Evolutionary conservation across 2,113 vertebrate species (phyloP).

Genomic region (Thryonomys swinderianus): DNA sequence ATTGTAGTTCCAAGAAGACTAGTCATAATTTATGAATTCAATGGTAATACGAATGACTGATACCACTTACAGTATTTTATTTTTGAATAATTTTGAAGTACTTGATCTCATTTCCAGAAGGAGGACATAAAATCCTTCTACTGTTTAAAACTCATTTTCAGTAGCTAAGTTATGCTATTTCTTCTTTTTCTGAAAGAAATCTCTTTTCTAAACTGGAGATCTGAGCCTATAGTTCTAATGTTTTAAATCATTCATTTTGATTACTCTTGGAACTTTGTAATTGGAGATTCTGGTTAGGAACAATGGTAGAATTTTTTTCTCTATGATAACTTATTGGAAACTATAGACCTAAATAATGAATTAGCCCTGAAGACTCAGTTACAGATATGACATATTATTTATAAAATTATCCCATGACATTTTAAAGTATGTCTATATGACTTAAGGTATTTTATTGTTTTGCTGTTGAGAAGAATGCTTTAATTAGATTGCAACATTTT

Average conservation of each 20-base stretch:
- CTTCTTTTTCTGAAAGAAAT: background rate
- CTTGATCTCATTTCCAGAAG: slow-evolving; percentile 21
- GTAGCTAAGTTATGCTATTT: background rate
- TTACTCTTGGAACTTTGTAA: background rate
- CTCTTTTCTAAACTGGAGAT: background rate
- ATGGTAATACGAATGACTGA: background rate
- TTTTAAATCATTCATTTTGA: slow-evolving; percentile 54
- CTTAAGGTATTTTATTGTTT: slow-evolving; percentile 18
- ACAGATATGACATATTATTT: background rate
- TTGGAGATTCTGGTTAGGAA: slow-evolving; percentile 30
- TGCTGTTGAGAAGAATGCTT: slow-evolving; percentile 29
- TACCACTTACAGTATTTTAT: background rate
- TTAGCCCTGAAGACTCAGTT: slow-evolving; percentile 11
- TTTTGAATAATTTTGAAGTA: slow-evolving; percentile 55
- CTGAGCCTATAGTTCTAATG: slow-evolving; percentile 14
- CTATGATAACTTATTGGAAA: background rate
- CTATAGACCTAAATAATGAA: background rate
- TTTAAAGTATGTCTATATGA: background rate
- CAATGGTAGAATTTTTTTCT: background rate
- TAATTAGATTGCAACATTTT: slow-evolving; percentile 3
- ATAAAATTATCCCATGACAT: slow-evolving; percentile 11
- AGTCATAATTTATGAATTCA: slow-evolving; percentile 54
- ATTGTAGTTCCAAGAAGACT: slow-evolving; percentile 4
- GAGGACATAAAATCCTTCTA: background rate
- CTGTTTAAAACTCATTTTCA: slow-evolving; percentile 11